These are phyloP conservation scores for Lates calcarifer DNA, from an alignment of 2,113 vertebrate species.

Conservation along the genomic window DNA sequence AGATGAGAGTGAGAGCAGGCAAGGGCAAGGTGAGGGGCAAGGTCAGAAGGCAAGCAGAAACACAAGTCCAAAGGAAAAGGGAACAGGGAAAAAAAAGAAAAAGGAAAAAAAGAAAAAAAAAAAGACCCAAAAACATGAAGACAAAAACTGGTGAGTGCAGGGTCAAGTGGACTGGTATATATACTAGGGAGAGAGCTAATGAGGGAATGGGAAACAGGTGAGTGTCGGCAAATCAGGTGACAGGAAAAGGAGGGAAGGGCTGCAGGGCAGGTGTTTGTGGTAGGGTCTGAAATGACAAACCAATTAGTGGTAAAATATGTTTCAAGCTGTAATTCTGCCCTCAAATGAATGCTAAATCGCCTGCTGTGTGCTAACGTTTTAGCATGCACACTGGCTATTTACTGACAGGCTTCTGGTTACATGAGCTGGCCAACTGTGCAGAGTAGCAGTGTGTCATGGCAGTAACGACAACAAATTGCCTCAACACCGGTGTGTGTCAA, in stretches of 20 bases:
- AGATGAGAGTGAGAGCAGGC: background rate
- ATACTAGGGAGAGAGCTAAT: background rate
- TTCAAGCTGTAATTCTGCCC: background rate
- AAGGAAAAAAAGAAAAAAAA: background rate
- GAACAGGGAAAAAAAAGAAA: background rate
- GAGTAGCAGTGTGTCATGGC: slow-evolving; percentile 14
- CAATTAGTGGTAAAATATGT: background rate
- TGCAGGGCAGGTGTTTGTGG: no score
- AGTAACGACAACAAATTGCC: slow-evolving; percentile 16
- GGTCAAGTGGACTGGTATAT: background rate
- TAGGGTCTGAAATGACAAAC: no score
- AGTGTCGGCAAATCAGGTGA: background rate
- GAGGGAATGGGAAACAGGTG: background rate
- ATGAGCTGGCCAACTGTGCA: background rate
- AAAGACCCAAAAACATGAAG: no score
- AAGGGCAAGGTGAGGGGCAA: background rate
- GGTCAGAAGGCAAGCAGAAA: no score
- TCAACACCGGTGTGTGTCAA: background rate
- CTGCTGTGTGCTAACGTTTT: background rate
- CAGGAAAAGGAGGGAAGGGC: no score
- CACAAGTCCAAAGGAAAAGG: no score
- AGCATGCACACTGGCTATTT: slow-evolving; percentile 1
- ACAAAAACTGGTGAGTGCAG: no score
- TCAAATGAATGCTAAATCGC: background rate
- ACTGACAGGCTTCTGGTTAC: background rate